Conservation (phyloP, 2,797 vertebrate species). For the Gorsachius magnificus region DNA sequence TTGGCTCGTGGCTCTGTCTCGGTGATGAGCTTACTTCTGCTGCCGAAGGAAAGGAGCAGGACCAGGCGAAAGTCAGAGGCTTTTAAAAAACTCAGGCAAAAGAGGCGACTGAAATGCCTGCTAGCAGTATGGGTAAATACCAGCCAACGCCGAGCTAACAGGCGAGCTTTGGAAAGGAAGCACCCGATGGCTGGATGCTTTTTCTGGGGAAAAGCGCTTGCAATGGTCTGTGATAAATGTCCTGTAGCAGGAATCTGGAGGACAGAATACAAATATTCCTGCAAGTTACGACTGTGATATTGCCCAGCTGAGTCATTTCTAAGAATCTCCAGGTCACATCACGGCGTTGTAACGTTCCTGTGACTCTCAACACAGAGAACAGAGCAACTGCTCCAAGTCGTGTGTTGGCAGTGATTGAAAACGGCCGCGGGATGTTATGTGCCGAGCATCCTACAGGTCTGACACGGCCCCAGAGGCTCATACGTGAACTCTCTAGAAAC, state of each 20-base stretch:
- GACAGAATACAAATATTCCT: neutral
- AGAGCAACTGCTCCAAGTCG: neutral
- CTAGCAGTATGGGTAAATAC: neutral
- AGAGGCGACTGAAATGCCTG: neutral
- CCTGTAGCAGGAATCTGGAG: neutral
- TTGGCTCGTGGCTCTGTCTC: neutral
- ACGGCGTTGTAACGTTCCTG: neutral
- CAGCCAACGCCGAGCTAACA: neutral
- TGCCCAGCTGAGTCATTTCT: neutral
- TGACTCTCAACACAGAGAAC: neutral
- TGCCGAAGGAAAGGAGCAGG: fast-evolving
- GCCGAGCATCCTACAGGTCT: neutral
- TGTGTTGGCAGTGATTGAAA: neutral
- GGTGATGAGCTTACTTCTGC: neutral
- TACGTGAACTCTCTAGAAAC: neutral
- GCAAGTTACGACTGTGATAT: neutral
- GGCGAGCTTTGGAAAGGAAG: neutral
- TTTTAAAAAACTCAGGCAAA: neutral
- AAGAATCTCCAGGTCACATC: neutral
- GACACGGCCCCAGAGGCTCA: neutral
- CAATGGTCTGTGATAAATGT: neutral
- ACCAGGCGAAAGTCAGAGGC: neutral
- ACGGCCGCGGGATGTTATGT: neutral
- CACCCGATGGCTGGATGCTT: neutral
- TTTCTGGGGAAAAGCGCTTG: neutral